These are phyloP conservation scores for Strix uralensis DNA, from an alignment of 2,113 vertebrate genomes.

Conservation along the genomic window DNA sequence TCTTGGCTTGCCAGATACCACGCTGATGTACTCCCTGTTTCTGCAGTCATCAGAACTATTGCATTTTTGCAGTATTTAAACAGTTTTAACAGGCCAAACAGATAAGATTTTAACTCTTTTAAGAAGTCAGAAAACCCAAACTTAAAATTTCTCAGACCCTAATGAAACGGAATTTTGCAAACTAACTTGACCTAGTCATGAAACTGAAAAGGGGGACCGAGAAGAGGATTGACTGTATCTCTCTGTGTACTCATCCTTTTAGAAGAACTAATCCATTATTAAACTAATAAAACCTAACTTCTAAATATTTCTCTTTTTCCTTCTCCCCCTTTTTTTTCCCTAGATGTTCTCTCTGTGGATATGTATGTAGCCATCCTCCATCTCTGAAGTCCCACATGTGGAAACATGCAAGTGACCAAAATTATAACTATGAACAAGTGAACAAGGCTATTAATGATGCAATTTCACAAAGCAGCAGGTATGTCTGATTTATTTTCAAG, in stretches of 20 bases:
- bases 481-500: neutral
- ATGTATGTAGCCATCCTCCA: slow-evolving; percentile 96
- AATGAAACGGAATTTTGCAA: neutral
- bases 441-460: slow-evolving; percentile 98
- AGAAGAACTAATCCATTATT: neutral
- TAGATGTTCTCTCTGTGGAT: slow-evolving; percentile 96
- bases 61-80: neutral
- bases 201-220: neutral
- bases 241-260: neutral
- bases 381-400: slow-evolving; percentile 99
- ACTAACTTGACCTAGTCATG: neutral
- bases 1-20: neutral
- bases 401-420: slow-evolving; percentile 98
- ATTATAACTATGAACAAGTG: slow-evolving; percentile 98
- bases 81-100: neutral
- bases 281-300: neutral
- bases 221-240: neutral
- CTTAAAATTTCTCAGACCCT: neutral
- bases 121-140: neutral
- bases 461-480: slow-evolving; percentile 95
- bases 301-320: neutral
- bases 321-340: neutral
- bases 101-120: neutral
- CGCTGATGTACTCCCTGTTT: neutral
- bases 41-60: neutral